These are phyloP conservation scores for Ailuropoda melanoleuca DNA, from an alignment of 2,113 vertebrate species.

Conservation along the genomic window DNA sequence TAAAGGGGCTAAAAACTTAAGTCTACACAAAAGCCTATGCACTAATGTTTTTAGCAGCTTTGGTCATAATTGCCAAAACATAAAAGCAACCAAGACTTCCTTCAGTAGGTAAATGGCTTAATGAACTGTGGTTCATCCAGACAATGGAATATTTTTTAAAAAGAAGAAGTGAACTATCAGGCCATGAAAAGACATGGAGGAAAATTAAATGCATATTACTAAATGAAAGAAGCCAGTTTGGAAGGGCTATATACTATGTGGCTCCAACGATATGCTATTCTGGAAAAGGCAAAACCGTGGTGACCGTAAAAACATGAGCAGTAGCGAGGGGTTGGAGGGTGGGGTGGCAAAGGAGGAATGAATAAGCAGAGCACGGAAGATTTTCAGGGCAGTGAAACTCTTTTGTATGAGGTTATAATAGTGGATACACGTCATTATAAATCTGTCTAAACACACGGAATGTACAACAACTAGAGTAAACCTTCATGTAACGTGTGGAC, in stretches of 20 bases:
- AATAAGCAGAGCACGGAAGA: neutral
- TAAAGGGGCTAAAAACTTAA: neutral
- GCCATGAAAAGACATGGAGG: neutral
- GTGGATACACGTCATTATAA: neutral
- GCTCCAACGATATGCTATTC: neutral
- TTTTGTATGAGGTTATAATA: neutral
- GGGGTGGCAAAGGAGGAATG: neutral
- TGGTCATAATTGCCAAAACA: neutral
- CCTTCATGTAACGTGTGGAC: neutral
- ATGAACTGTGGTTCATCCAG: neutral
- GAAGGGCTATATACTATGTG: neutral
- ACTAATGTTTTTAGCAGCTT: neutral
- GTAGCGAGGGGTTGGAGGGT: neutral
- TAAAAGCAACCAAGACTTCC: neutral
- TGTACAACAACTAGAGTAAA: neutral
- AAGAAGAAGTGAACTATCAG: neutral
- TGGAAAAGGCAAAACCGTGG: neutral
- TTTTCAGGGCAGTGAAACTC: neutral
- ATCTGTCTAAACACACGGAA: neutral
- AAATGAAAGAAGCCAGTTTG: neutral
- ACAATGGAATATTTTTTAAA: neutral
- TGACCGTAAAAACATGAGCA: neutral
- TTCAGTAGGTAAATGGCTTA: neutral
- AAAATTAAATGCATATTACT: neutral
- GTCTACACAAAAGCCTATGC: neutral